Evolutionary conservation across 1,140 invertebrate species (phyloP), one percentile per base, ranked within the genome.

Genomic region (Elysia chlorotica): DNA sequence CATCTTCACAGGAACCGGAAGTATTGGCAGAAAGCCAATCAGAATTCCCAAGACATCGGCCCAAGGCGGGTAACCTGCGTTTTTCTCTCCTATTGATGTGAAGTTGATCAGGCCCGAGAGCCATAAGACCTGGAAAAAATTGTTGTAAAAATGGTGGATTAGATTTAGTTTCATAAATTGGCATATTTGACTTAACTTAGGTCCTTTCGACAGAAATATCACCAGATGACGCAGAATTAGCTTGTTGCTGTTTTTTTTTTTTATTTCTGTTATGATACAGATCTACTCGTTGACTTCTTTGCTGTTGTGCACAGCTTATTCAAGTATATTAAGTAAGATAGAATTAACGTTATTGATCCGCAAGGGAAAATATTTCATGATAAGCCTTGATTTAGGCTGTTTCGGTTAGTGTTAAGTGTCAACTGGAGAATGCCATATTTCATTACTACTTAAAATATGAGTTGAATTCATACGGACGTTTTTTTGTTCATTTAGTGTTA

Each of bases 1-100:
- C 65, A 67, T 4, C 48, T 67, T 67, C 28, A 67, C 28, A 1
- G 65, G 65, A 10, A 71, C 33, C 17, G 56, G 85, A 21, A 88
- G 81, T 54, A 88, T 72, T 71, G 86, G 85, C 82, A 88, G 85
- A 1, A 88, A 65, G 37, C 82, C 70, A 17, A 88, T 75, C 71
- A 89, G 88, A 71, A 88, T 88, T 5, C 74, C 65, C 48, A 77
- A 65, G 14, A 74, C 79, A 54, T 74, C 72, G 30, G 75, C 37
- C 65, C 65, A 71, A 2, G 38, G 38, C 19, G 65, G 14, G 23
- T 53, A 67, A 3, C 65, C 65, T 21, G 65, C 17, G 36, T 53
- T 54, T 25, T 2, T 33, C 30, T 38, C 53, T 5, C 38, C 38
- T 14, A 67, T 67, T 6, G 38, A 33, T 67, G 28, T 2, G n/a